Base-by-base conservation (phyloP, 2,888 invertebrate genomes). In the Drosophila mayaguana region DNA sequence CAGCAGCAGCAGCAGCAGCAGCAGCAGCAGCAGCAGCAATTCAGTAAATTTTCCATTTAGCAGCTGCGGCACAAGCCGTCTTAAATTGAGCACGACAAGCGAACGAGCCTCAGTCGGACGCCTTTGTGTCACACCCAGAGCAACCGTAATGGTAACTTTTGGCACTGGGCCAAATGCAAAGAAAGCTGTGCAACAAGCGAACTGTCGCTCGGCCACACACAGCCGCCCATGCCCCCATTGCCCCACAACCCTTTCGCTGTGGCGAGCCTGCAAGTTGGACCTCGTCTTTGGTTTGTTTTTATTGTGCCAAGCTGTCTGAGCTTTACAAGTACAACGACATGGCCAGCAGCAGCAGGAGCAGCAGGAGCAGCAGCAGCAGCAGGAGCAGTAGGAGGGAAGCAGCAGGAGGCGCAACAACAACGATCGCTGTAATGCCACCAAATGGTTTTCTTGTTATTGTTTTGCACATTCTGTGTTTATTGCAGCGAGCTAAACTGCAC, bases 381-480 rank as follows among this genome's bases (percentile, higher is more conserved):
- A 56, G 50, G 32, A 72, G 63, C 0, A 12, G 14, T 5, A 36
- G 32, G 2, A 32, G 12, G 3, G 32, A 62, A 69, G 36, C 2
- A 36, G 42, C 42, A 43, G 20, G 5, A 77, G 64, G 34, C 36
- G 22, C 42, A 60, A 40, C 50, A 73, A 63, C 60, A 70, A 43
- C 7, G 34, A 51, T 25, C 46, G 48, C 55, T 64, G 48, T 34
- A 69, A 64, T 50, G 53, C 25, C 56, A 45, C 25, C 56, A 84
- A 81, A 82, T 81, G 84, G 68, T 53, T 69, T 85, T 85, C 81
- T 85, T 81, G 85, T 80, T 87, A 71, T 86, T 81, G 81, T 72
- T 73, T 68, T 64, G 72, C 64, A 57, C 66, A 72, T 68, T 75
- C 68, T 68, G 71, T 72, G 73, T 81, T 85, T 78, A 83, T 88